phyloP scores from a whole-genome alignment of 1,140 invertebrate genomes.

The Anastrepha ludens region DNA sequence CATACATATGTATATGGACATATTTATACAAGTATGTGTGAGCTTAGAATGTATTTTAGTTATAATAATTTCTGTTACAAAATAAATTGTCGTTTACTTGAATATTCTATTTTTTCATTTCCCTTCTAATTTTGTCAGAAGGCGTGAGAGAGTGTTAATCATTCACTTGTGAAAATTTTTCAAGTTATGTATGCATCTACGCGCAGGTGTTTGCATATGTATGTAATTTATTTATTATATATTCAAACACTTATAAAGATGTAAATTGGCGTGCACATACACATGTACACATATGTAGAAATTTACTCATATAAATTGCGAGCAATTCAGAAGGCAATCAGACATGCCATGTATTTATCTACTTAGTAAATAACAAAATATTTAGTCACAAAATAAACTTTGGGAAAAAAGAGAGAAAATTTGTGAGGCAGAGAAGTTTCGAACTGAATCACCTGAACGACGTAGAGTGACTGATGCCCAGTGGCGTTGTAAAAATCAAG shows the following conservation, averaged over 20 bases:
- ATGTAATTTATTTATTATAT: background rate
- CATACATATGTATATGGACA: no score
- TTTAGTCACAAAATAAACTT: slow-evolving; percentile 32
- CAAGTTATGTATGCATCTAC: background rate
- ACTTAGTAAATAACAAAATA: slow-evolving; percentile 13
- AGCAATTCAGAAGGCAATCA: background rate
- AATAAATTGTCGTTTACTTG: background rate
- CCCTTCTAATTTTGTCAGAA: background rate
- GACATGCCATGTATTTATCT: slow-evolving; percentile 19
- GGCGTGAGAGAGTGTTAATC: background rate
- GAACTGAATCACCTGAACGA: slow-evolving; percentile 26
- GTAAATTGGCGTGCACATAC: background rate
- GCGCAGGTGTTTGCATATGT: background rate
- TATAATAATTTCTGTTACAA: background rate
- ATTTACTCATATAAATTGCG: background rate
- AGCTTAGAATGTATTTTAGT: no score
- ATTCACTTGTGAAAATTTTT: background rate
- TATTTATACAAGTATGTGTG: no score
- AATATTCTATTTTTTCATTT: background rate
- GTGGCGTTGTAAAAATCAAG: background rate
- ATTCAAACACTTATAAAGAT: background rate
- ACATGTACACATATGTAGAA: background rate
- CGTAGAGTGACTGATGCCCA: slow-evolving; percentile 14
- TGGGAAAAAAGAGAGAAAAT: slow-evolving; percentile 10
- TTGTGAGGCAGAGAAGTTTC: background rate